Evolutionary conservation across 2,888 invertebrate species (phyloP), one percentile per base, ranked within the genome.

Genomic region (Leptogaster cylindrica): DNA sequence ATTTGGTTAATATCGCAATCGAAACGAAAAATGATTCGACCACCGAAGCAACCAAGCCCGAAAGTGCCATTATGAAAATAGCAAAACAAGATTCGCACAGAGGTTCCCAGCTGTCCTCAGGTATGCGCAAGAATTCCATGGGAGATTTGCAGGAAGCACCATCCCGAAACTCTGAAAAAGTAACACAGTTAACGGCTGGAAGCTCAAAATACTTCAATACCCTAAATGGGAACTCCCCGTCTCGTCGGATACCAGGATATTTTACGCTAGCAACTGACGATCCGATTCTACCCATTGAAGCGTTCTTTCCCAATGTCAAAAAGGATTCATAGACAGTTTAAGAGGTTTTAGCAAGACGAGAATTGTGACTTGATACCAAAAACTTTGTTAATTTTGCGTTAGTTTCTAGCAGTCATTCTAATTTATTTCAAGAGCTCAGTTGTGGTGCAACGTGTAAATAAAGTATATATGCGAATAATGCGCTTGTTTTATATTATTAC

Each of bases 251-350:
- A 74, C 86, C 88, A 2, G 86, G 84, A 73, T 88, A 89, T 74
- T 89, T 91, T 73, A 89, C 89, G 18, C 87, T 91, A 78, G 87
- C 89, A 1, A 90, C 91, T 0, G 91, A 91, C 71, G 90, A 91
- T 76, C 91, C 91, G 0, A 90, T 90, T 63, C 81, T 92, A 55
- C 91, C 92, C 0, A 89, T 92, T 70, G 91, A 91, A 79, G 90
- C 91, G 0, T 90, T 91, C 79, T 91, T 92, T 76, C 89, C 90
- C 14, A 89, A 89, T 76, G 77, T 90, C 72, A 39, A 39, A 44
- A 63, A 41, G 20, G 66, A 65, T 3, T 41, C 10, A 23, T 23
- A n/a, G 1, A 25, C 18, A 16, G 2, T 12, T 20, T 46, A 46
- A 23, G 25, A 8, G 5, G 20, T 12, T 7, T 20, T 46, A 23